These are phyloP conservation scores for Corythaeola cristata DNA, from an alignment of 2,113 vertebrate genomes.

Conservation along the genomic window DNA sequence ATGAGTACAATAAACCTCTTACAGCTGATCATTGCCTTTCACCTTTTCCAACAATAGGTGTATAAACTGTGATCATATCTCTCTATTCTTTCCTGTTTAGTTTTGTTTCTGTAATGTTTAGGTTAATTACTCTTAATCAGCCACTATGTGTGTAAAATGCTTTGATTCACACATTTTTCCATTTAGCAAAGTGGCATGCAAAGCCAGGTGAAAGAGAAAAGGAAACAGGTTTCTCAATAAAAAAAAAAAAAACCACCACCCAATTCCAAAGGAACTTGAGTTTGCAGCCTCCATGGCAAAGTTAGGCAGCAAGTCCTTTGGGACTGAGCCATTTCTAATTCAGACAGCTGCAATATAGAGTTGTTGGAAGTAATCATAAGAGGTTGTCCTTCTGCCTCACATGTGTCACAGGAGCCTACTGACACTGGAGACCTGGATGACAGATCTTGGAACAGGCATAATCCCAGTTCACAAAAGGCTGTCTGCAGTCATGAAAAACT, in stretches of 20 bases:
- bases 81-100: neutral
- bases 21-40: neutral
- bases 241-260: too few species aligned
- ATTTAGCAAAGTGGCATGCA: neutral
- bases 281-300: neutral
- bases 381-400: neutral
- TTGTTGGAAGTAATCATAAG: neutral
- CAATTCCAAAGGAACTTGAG: neutral
- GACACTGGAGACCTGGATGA: neutral
- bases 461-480: neutral
- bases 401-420: neutral
- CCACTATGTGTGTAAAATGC: neutral
- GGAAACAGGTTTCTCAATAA: neutral
- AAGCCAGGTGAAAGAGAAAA: neutral
- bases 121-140: neutral
- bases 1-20: neutral
- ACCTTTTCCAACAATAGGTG: neutral
- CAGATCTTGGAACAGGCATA: neutral
- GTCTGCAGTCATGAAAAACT: neutral
- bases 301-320: neutral
- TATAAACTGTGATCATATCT: neutral
- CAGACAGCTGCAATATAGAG: neutral
- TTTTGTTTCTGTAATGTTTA: neutral
- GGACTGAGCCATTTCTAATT: neutral
- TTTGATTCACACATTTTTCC: neutral